Conservation (phyloP, 2,888 invertebrate genomes). For the Drosophila percnosoma region DNA sequence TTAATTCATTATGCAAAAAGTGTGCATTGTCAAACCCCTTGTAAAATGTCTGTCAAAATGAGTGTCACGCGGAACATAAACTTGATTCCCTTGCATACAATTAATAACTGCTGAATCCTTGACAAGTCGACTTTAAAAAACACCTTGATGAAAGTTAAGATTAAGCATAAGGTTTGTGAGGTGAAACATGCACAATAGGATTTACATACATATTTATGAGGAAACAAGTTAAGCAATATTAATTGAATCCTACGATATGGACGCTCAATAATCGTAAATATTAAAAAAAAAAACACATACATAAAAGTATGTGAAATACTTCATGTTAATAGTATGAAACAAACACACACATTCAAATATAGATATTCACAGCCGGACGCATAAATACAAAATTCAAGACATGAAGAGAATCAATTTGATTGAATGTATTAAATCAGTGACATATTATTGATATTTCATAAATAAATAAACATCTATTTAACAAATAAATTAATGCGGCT, state of each 20-base stretch:
- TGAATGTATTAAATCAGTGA: slow-evolving; percentile 33
- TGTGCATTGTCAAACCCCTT: slow-evolving; percentile 2
- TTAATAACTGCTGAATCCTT: neutral
- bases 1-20: neutral
- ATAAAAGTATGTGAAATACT: slow-evolving; percentile 7
- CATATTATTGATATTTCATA: slow-evolving; percentile 69
- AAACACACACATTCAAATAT: slow-evolving; percentile 22
- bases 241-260: slow-evolving; percentile 31
- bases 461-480: slow-evolving; percentile 71
- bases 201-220: neutral
- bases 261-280: slow-evolving; percentile 43
- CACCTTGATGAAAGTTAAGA: neutral
- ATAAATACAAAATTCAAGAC: slow-evolving; percentile 16
- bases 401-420: slow-evolving; percentile 19
- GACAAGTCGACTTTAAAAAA: slow-evolving; percentile 3
- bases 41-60: slow-evolving; percentile 6
- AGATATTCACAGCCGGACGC: slow-evolving; percentile 26
- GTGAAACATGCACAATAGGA: slow-evolving; percentile 1
- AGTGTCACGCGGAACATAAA: neutral
- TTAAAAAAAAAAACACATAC: slow-evolving; percentile 11
- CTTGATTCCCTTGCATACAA: slow-evolving; percentile 6
- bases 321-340: slow-evolving; percentile 15
- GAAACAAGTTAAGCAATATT: slow-evolving; percentile 41
- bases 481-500: slow-evolving; percentile 18
- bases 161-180: too few species aligned